Base-by-base conservation (phyloP, 2,888 invertebrate species). In the Phymatocera aterrima region DNA sequence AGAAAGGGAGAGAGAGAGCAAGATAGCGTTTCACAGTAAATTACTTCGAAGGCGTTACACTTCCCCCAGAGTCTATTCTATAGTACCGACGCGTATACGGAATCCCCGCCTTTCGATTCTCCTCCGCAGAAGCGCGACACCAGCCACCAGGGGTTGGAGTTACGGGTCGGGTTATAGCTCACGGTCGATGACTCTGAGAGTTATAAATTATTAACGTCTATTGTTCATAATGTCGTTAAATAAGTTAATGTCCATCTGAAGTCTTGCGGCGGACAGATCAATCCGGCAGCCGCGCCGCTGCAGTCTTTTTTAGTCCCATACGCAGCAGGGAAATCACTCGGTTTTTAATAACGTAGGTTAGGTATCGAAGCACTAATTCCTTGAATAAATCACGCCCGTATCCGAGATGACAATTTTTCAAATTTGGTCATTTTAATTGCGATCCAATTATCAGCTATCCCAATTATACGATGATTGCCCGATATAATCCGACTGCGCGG, bases 201-300 rank as follows among this genome's bases (percentile, higher is more conserved):
- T 81, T 83, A 87, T 88, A 86, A 88, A 88, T 88, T 88, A 88
- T 87, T 85, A 87, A 85, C 85, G 82, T 83, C 87, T 82, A 88
- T 88, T 88, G 88, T 88, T 84, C 84, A 81, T 80, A 78, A 77
- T 83, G 80, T 82, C 86, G 82, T 87, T 85, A 87, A 87, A 85
- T 86, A 85, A 85, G 81, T 79, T 81, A 82, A 80, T 61, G 61
- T 74, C 61, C 74, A 70, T 74, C 57, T 72, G 31, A 48, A 18
- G 12, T n/a, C 68, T 68, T 68, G 68, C 40, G 46, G 5, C 46
- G 43, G 68, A 68, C 68, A 46, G 68, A 68, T 68, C 68, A 46
- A 68, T 68, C 68, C 68, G 21, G 8, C 43, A 57, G n/a, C n/a
- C n/a, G n/a, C n/a, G 18, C 6, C 24, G 0, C 21, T 64, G 18